phyloP scores from a whole-genome alignment of 2,888 invertebrate genomes.

The Torymus auratus region DNA sequence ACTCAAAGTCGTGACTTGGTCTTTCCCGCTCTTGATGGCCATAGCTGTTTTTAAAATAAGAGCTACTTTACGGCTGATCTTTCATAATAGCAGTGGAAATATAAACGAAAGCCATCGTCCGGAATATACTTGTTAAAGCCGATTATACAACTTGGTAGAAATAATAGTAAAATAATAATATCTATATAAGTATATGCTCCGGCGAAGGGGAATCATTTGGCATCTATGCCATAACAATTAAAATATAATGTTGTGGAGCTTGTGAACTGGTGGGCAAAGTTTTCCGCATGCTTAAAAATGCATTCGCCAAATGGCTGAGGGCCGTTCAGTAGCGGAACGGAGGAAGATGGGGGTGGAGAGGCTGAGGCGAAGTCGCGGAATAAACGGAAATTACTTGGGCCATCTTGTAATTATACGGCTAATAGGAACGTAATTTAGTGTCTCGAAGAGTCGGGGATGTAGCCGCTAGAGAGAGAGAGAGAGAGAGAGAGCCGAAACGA shows the following conservation, averaged over 20 bases:
- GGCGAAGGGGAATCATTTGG: too few relatives aligned
- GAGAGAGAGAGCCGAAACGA: conserved; percentile 57
- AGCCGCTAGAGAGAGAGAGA: conserved; percentile 63
- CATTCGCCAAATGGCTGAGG: conserved; percentile 56
- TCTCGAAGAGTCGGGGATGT: conserved; percentile 76
- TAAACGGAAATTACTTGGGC: conserved; percentile 77
- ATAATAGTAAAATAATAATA: too few relatives aligned
- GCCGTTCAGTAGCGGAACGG: conserved; percentile 62
- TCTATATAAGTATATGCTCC: too few relatives aligned
- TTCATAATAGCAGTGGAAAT: too few relatives aligned
- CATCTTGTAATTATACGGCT: conserved; percentile 77
- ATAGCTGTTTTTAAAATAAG: neutral
- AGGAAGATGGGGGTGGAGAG: neutral
- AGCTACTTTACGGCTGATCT: too few relatives aligned
- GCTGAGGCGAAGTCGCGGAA: conserved; percentile 72
- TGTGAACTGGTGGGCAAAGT: conserved; percentile 27
- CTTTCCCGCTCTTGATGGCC: conserved; percentile 39
- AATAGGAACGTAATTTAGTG: conserved; percentile 77
- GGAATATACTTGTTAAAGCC: neutral
- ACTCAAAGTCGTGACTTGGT: conserved; percentile 62
- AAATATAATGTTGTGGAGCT: too few relatives aligned
- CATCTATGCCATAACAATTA: too few relatives aligned
- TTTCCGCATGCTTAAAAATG: conserved; percentile 60
- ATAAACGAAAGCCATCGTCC: too few relatives aligned
- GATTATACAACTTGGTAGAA: too few relatives aligned